Conservation (phyloP, 1,140 invertebrate genomes). For the Brachystomella parvula region DNA sequence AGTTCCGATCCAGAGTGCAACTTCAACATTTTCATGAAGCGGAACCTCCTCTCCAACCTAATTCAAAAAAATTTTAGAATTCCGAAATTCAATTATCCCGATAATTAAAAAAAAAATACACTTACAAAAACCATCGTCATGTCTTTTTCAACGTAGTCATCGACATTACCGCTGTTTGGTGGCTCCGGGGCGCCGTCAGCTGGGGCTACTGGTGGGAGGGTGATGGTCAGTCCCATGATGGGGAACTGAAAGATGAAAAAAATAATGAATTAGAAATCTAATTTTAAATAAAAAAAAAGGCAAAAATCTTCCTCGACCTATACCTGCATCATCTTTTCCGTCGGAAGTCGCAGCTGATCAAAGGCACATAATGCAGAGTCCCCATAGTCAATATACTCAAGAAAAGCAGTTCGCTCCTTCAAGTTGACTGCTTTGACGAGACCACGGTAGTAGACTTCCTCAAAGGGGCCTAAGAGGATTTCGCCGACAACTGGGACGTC, state of each 20-base stretch:
- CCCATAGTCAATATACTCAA: constrained; percentile 28
- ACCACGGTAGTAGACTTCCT: constrained; percentile 20
- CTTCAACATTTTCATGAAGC: neutral
- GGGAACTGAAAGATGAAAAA: constrained; percentile 18
- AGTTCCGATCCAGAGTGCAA: neutral
- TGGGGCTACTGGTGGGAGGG: neutral
- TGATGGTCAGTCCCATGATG: constrained; percentile 14
- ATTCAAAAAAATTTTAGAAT: neutral
- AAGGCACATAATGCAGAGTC: constrained; percentile 3
- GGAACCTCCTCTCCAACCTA: neutral
- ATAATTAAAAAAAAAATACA: neutral
- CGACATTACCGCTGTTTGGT: neutral
- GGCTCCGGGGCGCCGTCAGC: neutral
- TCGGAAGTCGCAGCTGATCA: neutral
- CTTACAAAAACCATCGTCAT: constrained; percentile 4
- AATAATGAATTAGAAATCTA: neutral
- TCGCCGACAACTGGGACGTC: constrained; percentile 17
- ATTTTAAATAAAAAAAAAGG: neutral
- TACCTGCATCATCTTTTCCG: constrained; percentile 20
- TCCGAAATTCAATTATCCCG: neutral
- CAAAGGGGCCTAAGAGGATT: constrained; percentile 21
- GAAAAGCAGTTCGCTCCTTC: neutral
- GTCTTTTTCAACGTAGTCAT: neutral
- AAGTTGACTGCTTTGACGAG: neutral
- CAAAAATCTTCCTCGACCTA: neutral